These are phyloP conservation scores for Galagoides demidoff DNA, from an alignment of 2,797 vertebrate genomes.

Conservation along the genomic window DNA sequence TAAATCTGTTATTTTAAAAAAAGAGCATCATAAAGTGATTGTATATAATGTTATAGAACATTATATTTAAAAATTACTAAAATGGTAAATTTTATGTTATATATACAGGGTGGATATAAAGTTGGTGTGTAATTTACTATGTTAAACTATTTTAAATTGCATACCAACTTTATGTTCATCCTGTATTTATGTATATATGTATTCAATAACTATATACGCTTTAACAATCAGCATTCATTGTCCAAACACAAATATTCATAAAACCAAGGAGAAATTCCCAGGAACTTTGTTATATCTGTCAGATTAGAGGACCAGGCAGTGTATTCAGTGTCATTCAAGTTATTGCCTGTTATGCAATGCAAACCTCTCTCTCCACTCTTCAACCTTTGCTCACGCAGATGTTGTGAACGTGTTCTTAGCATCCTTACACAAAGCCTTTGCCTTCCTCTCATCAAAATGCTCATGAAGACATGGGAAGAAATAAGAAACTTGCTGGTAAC, in stretches of 20 bases:
- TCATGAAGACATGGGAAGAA: not conserved
- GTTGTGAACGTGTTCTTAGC: not conserved
- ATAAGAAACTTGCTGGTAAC: not conserved
- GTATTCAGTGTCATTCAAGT: not conserved
- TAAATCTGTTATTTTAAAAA: not conserved
- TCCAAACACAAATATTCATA: not conserved
- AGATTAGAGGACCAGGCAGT: not conserved
- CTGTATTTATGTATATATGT: too few relatives aligned
- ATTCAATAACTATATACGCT: not conserved
- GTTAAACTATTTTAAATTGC: too few relatives aligned
- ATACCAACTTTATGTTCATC: too few relatives aligned
- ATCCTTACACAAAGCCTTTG: not conserved
- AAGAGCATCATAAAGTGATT: not conserved
- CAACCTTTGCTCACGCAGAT: not conserved
- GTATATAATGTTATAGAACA: not conserved
- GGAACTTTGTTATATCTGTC: not conserved
- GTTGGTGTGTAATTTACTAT: too few relatives aligned
- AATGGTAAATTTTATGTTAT: not conserved
- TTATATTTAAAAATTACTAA: not conserved
- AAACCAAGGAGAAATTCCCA: not conserved
- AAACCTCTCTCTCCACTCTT: not conserved
- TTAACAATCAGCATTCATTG: not conserved
- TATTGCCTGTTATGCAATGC: not conserved
- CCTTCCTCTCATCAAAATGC: not conserved
- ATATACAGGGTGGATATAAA: not conserved